These are phyloP conservation scores for Otus sunia DNA, from an alignment of 2,113 vertebrate species.

Conservation along the genomic window DNA sequence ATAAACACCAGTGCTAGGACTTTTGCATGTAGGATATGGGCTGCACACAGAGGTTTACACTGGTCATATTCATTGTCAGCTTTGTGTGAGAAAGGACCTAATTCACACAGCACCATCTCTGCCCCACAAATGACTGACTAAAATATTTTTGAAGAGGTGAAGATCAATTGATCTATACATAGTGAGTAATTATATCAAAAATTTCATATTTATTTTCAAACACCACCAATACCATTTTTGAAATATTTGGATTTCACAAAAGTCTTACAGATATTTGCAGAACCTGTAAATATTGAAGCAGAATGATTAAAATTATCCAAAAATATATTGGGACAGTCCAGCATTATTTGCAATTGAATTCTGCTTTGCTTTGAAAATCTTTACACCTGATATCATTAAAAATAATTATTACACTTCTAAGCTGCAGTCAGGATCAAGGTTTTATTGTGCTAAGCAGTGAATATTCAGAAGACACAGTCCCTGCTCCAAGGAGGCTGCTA, in stretches of 20 bases:
- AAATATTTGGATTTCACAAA: neutral
- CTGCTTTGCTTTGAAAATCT: neutral
- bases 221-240: neutral
- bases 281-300: neutral
- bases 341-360: neutral
- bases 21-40: neutral
- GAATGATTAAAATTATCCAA: neutral
- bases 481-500: conserved; percentile 8
- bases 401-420: neutral
- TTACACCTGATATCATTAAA: neutral
- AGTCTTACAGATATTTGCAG: neutral
- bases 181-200: neutral
- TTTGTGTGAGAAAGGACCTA: neutral
- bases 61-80: neutral
- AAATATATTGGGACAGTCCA: neutral
- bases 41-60: neutral
- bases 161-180: neutral
- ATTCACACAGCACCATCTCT: neutral
- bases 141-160: neutral
- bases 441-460: neutral
- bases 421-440: neutral
- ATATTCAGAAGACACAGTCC: neutral
- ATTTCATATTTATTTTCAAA: neutral
- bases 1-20: neutral
- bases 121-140: fast-evolving